Evolutionary conservation across 1,140 invertebrate species (phyloP).

Genomic region (Drosophila carrolli): DNA sequence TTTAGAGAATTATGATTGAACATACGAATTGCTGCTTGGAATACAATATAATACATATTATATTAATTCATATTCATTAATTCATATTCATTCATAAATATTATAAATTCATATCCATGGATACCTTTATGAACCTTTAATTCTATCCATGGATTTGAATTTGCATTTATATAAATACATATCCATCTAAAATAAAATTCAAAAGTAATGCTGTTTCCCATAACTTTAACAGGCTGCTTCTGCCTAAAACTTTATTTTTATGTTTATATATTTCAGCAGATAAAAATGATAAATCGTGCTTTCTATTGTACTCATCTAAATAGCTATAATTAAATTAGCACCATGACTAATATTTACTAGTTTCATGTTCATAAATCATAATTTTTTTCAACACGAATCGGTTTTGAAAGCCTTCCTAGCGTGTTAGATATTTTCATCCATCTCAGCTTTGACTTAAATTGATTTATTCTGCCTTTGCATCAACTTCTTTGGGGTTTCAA

Average conservation of each 20-base stretch:
- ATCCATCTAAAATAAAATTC: no score
- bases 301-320: background rate
- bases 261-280: background rate
- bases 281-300: background rate
- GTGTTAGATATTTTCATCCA: background rate
- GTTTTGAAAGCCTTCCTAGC: background rate
- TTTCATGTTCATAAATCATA: background rate
- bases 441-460: background rate
- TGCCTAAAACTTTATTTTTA: no score
- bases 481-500: constrained; percentile 10
- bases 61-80: no score
- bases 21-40: no score
- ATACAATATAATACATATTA: no score
- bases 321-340: background rate
- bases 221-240: no score
- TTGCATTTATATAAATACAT: background rate
- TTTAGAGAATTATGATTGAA: no score
- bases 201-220: no score
- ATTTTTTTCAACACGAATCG: background rate
- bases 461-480: constrained; percentile 3
- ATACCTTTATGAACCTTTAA: no score
- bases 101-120: no score
- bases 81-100: no score
- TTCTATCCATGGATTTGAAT: no score
- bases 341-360: background rate